Evolutionary conservation across 2,888 invertebrate species (phyloP).

Genomic region (Nebria brevicollis): DNA sequence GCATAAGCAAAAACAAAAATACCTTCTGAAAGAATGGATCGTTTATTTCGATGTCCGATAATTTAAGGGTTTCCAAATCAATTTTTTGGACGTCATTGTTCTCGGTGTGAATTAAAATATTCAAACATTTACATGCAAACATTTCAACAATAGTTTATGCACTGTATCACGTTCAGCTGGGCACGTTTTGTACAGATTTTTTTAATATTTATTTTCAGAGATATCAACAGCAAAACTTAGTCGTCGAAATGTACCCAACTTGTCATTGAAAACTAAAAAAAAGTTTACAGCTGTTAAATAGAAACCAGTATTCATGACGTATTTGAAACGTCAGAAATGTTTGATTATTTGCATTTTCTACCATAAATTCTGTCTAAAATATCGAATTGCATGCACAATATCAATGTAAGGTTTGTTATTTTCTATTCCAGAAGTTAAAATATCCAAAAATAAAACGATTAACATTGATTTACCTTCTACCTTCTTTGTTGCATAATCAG

Average conservation of each 20-base stretch:
- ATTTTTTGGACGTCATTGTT: conserved; percentile 68
- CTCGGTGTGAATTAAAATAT: conserved; percentile 73
- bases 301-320: conserved; percentile 46
- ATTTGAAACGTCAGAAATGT: conserved; percentile 37
- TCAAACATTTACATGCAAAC: conserved; percentile 82
- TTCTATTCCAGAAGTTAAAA: not conserved
- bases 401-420: conserved; percentile 5
- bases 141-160: conserved; percentile 57
- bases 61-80: conserved; percentile 67
- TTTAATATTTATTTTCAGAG: conserved; percentile 45
- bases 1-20: conserved; percentile 57
- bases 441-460: conserved; percentile 6
- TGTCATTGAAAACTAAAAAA: conserved; percentile 48
- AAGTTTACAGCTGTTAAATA: conserved; percentile 50
- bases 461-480: conserved; percentile 36
- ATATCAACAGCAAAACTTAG: conserved; percentile 48
- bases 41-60: conserved; percentile 69
- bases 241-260: conserved; percentile 45
- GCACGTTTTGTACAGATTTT: conserved; percentile 37
- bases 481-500: conserved; percentile 46
- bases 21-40: conserved; percentile 77
- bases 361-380: conserved; percentile 12
- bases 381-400: not conserved
- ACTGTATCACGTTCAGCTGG: conserved; percentile 27
- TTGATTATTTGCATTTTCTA: conserved; percentile 13